Evolutionary conservation across 2,113 vertebrate genomes (phyloP), one percentile per base, ranked within the genome.

Genomic region (Eonycteris spelaea): DNA sequence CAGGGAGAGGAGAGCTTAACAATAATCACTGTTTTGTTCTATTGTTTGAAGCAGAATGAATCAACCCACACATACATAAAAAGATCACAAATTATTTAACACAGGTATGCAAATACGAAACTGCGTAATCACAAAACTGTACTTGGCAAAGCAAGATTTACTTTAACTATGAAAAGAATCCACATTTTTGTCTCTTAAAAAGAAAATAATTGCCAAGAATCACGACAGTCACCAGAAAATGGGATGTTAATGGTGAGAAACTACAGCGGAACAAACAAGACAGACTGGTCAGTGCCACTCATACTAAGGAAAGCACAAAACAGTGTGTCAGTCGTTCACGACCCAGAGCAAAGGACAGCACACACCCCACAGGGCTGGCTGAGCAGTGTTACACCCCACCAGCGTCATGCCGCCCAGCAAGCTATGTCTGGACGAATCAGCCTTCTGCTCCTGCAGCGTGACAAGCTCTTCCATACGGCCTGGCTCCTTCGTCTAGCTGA

Each of bases 31-130:
- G 13, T 85, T 71, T 91, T 96, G 79, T 96, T 97, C 90, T 94
- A 93, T 95, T 95, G 92, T 95, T 94, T 90, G 74, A 92, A 95
- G 51, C 10, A 33, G 74, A 95, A 92, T 96, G 93, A 87, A 96
- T 0, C 40, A 55, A 94, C 51, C 83, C 53, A 92, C 75, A 61
- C 48, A 89, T 33, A 78, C 61, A 87, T 63, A 75, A 73, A 73
- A 92, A 85, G 55, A 95, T 90, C 59, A 91, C 30, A 40, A 70
- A 38, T 91, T 95, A 94, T 87, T 96, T 87, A 74, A 95, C 71
- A 74, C 79, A 80, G 67, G 55, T 61, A 94, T 78, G 28, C 28
- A 96, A 94, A 91, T 43, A 75, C 61, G 63, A 90, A 80, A 88
- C 24, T 71, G 88, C 33, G 92, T 48, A 84, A 90, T 83, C 75